These are phyloP conservation scores for Suillia variegata DNA, from an alignment of 2,888 invertebrate species.

Conservation along the genomic window DNA sequence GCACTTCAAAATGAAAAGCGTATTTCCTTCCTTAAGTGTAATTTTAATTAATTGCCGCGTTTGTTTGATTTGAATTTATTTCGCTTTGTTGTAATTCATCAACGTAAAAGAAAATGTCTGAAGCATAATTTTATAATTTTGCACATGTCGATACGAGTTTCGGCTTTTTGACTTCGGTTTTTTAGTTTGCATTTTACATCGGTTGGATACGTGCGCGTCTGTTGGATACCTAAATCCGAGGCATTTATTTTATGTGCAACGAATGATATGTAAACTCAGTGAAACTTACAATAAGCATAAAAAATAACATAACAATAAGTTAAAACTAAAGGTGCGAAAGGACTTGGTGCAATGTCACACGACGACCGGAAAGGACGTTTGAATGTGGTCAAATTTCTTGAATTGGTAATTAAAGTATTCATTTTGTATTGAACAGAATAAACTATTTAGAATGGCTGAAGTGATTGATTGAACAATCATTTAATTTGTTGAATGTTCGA, in stretches of 20 bases:
- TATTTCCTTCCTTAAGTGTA: constrained; percentile 51
- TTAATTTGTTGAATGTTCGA: too few relatives aligned
- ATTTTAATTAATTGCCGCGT: constrained; percentile 49
- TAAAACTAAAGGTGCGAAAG: constrained; percentile 17
- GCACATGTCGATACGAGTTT: constrained; percentile 10
- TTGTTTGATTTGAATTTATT: constrained; percentile 7
- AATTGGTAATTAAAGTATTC: constrained; percentile 49
- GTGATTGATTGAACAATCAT: too few relatives aligned
- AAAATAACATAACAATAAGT: constrained; percentile 20
- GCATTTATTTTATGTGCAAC: not conserved
- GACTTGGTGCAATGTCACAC: constrained; percentile 60
- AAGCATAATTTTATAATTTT: constrained; percentile 31
- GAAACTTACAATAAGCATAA: not conserved
- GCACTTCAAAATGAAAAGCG: constrained; percentile 43
- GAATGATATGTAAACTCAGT: constrained; percentile 4
- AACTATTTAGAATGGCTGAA: too few relatives aligned
- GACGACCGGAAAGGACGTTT: constrained; percentile 54
- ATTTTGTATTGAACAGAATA: too few relatives aligned
- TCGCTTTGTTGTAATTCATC: constrained; percentile 24
- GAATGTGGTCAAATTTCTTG: constrained; percentile 60
- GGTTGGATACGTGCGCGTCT: constrained; percentile 31
- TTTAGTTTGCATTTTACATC: constrained; percentile 23
- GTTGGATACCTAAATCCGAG: too few relatives aligned
- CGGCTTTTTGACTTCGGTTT: not conserved
- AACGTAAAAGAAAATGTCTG: constrained; percentile 29